A percentile compares a stretch with the other conserved stretches of the same genome.
These are phyloP conservation scores for Crematogaster levior DNA, from an alignment of 2,888 invertebrate genomes.

Conservation along the genomic window DNA sequence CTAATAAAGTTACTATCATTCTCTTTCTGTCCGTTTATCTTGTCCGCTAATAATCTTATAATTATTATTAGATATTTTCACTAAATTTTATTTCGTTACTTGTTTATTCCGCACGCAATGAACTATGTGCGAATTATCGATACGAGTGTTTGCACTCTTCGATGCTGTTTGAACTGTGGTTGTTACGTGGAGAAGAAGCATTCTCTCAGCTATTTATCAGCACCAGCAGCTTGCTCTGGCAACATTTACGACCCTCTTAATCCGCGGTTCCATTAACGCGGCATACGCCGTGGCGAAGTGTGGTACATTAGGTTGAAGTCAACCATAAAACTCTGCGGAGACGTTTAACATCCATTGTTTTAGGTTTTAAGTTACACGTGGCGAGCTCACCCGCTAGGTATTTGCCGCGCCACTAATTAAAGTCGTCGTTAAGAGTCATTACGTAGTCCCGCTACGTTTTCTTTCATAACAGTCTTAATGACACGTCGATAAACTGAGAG, in stretches of 20 bases:
- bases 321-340: conserved; percentile 67
- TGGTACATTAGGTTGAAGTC: conserved; percentile 68
- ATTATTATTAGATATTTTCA: neutral
- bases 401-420: conserved; percentile 58
- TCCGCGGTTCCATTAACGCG: conserved; percentile 75
- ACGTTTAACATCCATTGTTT: conserved; percentile 69
- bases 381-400: neutral
- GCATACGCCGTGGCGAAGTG: conserved; percentile 67
- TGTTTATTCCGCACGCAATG: neutral
- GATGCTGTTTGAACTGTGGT: conserved; percentile 45
- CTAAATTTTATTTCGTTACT: neutral
- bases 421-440: conserved; percentile 65
- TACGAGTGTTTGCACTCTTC: conserved; percentile 44
- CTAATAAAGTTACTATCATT: neutral
- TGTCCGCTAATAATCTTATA: neutral
- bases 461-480: conserved; percentile 35
- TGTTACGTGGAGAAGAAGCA: conserved; percentile 36
- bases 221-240: conserved; percentile 69
- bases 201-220: conserved; percentile 70
- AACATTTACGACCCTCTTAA: conserved; percentile 77
- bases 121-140: conserved; percentile 41
- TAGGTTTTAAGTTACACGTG: conserved; percentile 49
- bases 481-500: conserved; percentile 31
- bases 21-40: neutral
- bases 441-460: conserved; percentile 22